phyloP scores from a whole-genome alignment of 1,140 invertebrate species.

The Amyelois transitella region DNA sequence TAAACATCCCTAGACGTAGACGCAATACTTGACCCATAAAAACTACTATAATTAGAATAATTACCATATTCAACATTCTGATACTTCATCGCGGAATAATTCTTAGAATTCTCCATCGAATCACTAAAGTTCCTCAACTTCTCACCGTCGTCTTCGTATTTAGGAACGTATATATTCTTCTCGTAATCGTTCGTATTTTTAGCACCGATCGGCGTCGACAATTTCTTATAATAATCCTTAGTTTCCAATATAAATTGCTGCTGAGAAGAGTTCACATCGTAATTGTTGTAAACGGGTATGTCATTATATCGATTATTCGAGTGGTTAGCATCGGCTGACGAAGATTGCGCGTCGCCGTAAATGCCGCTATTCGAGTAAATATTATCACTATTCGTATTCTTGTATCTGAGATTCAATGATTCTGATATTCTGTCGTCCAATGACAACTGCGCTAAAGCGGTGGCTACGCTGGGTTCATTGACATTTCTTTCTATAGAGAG shows the following conservation, averaged over 20 bases:
- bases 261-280: constrained; percentile 48
- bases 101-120: constrained; percentile 56
- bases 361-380: constrained; percentile 37
- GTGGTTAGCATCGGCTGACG: constrained; percentile 16
- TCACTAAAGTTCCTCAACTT: constrained; percentile 60
- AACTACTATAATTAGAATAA: constrained; percentile 23
- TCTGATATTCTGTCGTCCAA: constrained; percentile 64
- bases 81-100: constrained; percentile 60
- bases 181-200: constrained; percentile 45
- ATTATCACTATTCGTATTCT: constrained; percentile 50
- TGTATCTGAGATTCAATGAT: constrained; percentile 63
- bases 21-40: constrained; percentile 21
- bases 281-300: constrained; percentile 53
- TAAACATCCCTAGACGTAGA: constrained; percentile 35
- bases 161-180: constrained; percentile 63
- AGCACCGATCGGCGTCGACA: constrained; percentile 39
- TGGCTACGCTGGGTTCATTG: constrained; percentile 24
- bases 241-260: constrained; percentile 55
- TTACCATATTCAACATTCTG: constrained; percentile 48
- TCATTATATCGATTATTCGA: constrained; percentile 33
- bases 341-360: constrained; percentile 17
- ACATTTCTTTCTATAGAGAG: constrained; percentile 25
- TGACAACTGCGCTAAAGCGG: constrained; percentile 50
- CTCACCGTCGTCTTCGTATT: constrained; percentile 47
- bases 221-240: constrained; percentile 61